Conservation (phyloP, 2,113 vertebrate species). For the Sinocyclocheilus rhinocerous region DNA sequence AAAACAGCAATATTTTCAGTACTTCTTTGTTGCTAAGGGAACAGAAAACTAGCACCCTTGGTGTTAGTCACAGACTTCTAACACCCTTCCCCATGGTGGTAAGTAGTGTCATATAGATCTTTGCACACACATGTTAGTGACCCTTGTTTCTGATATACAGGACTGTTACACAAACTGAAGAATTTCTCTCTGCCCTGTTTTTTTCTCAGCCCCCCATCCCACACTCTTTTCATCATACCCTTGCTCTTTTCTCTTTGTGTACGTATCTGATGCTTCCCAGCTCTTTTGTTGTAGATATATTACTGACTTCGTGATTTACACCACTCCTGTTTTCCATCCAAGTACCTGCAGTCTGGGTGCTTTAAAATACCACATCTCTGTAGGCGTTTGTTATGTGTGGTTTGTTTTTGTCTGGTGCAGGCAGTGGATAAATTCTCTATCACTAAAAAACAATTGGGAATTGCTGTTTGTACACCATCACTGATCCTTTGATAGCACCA, state of each 20-base stretch:
- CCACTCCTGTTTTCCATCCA: not conserved
- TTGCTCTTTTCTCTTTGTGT: slow-evolving; percentile 4
- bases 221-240: not conserved
- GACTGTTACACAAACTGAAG: not conserved
- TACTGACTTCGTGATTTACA: not conserved
- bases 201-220: not conserved
- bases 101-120: slow-evolving; percentile 19
- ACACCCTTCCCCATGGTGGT: not conserved
- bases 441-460: not conserved
- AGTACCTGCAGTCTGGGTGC: not conserved
- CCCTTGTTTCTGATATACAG: not conserved
- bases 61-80: slow-evolving; percentile 3
- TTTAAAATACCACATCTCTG: not conserved
- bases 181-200: slow-evolving; percentile 1
- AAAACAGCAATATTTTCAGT: slow-evolving; percentile 17
- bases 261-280: slow-evolving; percentile 8
- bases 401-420: not conserved
- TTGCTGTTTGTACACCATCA: not conserved
- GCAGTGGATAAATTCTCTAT: not conserved
- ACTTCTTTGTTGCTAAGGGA: slow-evolving; percentile 38
- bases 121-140: not conserved
- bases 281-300: not conserved
- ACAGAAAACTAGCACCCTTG: slow-evolving; percentile 26
- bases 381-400: not conserved
- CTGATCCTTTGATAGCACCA: not conserved